Conservation (phyloP, 2,113 vertebrate genomes). For the Mixornis gularis region DNA sequence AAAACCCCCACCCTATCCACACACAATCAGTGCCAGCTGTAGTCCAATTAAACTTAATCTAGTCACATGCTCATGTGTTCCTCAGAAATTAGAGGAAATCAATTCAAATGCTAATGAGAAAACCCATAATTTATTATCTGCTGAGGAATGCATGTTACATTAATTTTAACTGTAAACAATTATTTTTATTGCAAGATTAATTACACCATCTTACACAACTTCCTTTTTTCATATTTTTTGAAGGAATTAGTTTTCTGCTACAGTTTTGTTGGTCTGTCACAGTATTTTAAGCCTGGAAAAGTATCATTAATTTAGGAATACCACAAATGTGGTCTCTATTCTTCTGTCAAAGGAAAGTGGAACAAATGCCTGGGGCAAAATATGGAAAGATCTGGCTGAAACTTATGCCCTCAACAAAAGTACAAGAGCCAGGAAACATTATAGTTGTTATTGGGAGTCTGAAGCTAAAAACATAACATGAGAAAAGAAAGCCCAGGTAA, state of each 20-base stretch:
- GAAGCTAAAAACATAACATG: neutral
- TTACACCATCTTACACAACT: conserved; percentile 79
- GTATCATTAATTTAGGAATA: conserved; percentile 74
- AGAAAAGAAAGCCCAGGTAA: neutral
- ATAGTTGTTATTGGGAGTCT: neutral
- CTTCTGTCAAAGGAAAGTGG: conserved; percentile 71
- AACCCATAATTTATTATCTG: conserved; percentile 87
- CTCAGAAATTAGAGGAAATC: conserved; percentile 87
- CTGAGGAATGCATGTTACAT: conserved; percentile 86
- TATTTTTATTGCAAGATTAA: conserved; percentile 90
- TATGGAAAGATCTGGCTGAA: conserved; percentile 54
- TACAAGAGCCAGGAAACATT: conserved; percentile 20
- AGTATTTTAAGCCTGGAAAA: conserved; percentile 70
- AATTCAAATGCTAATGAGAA: conserved; percentile 89
- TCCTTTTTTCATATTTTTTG: conserved; percentile 80
- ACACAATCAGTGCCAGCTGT: conserved; percentile 77
- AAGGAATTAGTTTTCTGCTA: conserved; percentile 74
- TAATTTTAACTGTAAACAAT: conserved; percentile 89
- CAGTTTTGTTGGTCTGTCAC: conserved; percentile 76
- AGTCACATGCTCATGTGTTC: conserved; percentile 80
- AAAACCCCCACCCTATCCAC: conserved; percentile 59
- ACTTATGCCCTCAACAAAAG: conserved; percentile 55
- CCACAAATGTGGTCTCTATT: conserved; percentile 71
- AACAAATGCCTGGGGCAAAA: conserved; percentile 67
- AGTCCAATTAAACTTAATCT: conserved; percentile 85